Evolutionary conservation across 1,140 invertebrate genomes (phyloP).

Genomic region (Metaphire vulgaris): DNA sequence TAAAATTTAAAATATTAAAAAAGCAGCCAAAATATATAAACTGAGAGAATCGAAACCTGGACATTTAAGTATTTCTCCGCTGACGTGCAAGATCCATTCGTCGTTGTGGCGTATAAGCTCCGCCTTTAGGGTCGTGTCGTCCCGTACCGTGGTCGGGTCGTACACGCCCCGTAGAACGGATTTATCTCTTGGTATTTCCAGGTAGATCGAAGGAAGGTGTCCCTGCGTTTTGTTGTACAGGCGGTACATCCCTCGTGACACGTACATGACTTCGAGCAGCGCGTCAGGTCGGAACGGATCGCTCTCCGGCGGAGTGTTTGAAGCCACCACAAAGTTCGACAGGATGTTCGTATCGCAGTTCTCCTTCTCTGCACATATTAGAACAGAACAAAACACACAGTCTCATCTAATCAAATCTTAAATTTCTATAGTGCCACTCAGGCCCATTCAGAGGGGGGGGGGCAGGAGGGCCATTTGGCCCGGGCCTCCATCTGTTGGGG

Average conservation of each 20-base stretch:
- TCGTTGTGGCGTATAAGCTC: conserved; percentile 19
- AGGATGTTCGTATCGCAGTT: conserved; percentile 24
- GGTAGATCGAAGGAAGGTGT: conserved; percentile 19
- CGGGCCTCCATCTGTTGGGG: too few species aligned
- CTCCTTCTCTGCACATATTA: conserved; percentile 22
- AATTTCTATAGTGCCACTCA: too few species aligned
- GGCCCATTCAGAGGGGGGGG: too few species aligned
- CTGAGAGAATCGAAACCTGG: too few species aligned
- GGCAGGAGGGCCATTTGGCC: too few species aligned
- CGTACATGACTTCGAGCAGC: conserved; percentile 14
- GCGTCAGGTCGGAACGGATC: conserved; percentile 23
- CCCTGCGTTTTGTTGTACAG: conserved; percentile 27
- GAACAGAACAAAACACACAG: too few species aligned
- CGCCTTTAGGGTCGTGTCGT: conserved; percentile 27
- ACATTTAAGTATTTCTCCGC: conserved; percentile 24
- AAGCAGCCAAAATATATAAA: too few species aligned
- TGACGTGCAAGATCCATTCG: conserved; percentile 18
- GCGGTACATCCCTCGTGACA: conserved; percentile 14
- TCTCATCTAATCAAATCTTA: too few species aligned
- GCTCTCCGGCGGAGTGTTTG: conserved; percentile 15
- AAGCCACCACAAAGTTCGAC: conserved; percentile 11
- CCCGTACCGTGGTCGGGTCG: conserved; percentile 23
- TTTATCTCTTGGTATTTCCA: conserved; percentile 23
- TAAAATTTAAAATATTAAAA: too few species aligned
- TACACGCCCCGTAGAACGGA: conserved; percentile 23